Evolutionary conservation across 1,140 invertebrate species (phyloP).

Genomic region (Drosophila melanogaster): DNA sequence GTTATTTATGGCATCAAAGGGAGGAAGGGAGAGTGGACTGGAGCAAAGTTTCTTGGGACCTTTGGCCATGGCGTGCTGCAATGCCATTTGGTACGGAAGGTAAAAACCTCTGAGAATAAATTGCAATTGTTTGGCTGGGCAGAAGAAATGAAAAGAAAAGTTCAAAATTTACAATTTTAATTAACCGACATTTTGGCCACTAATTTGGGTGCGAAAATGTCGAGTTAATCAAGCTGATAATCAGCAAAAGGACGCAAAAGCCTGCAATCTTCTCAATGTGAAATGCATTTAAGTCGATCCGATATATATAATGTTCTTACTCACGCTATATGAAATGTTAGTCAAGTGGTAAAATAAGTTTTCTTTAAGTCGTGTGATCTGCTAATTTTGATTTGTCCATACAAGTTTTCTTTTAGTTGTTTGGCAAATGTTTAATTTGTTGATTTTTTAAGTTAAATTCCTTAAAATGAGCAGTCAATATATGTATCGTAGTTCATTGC

Average conservation of each 20-base stretch:
- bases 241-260: not conserved
- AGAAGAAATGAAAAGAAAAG: conserved; percentile 46
- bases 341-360: no score
- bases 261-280: conserved; percentile 5
- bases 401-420: no score
- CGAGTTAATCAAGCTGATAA: conserved; percentile 27
- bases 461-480: conserved; percentile 58
- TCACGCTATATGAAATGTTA: not conserved
- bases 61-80: conserved; percentile 47
- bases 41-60: conserved; percentile 49
- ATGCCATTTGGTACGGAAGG: conserved; percentile 42
- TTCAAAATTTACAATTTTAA: conserved; percentile 80
- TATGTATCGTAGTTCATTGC: not conserved
- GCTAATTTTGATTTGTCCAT: no score
- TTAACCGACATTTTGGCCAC: conserved; percentile 63
- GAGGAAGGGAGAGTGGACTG: conserved; percentile 33
- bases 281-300: not conserved
- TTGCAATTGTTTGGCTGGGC: conserved; percentile 43
- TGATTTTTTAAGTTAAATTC: conserved; percentile 65
- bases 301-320: not conserved
- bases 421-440: conserved; percentile 54
- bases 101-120: conserved; percentile 23
- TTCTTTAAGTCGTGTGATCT: no score
- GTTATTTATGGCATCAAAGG: conserved; percentile 70
- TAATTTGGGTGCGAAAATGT: conserved; percentile 38